phyloP scores from a whole-genome alignment of 2,888 invertebrate species.

The Aspidapion aeneum region DNA sequence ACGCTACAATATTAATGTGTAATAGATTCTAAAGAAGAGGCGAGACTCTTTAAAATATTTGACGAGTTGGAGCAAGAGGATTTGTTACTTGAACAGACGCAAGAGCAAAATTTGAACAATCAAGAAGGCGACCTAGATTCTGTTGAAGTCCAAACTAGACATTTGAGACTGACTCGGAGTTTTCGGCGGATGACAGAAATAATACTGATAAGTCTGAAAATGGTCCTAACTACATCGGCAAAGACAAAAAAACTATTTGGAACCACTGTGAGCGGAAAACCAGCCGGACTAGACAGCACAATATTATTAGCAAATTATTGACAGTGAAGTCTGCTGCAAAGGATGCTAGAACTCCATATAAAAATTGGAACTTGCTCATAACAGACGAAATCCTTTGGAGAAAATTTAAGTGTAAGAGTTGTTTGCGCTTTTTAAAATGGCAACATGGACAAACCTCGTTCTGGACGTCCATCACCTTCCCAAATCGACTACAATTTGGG shows the following conservation, averaged over 20 bases:
- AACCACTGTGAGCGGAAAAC: not conserved
- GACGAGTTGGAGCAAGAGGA: not conserved
- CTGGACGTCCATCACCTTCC: constrained; percentile 1
- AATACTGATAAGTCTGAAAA: not conserved
- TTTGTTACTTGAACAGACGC: not conserved
- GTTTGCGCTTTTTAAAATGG: not conserved
- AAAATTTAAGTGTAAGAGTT: not conserved
- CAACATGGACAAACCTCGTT: constrained; percentile 1
- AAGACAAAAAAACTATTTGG: constrained; percentile 3
- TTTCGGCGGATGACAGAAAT: not conserved
- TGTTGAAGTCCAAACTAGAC: not conserved
- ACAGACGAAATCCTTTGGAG: constrained; percentile 4
- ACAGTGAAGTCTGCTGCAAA: not conserved
- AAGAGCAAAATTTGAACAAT: not conserved
- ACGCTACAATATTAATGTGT: not conserved
- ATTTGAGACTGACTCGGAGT: constrained; percentile 3
- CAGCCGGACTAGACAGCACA: not conserved
- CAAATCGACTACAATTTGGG: too few species aligned
- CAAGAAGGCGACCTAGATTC: not conserved
- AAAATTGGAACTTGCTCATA: constrained; percentile 6
- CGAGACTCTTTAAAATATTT: not conserved
- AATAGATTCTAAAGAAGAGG: not conserved
- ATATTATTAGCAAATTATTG: constrained; percentile 5
- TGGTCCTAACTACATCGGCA: constrained; percentile 2
- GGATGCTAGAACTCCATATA: not conserved